A percentile compares a stretch with the other conserved stretches of the same genome.
Conservation (phyloP, 1,140 invertebrate species). For the Druon quercuslanigerum region DNA sequence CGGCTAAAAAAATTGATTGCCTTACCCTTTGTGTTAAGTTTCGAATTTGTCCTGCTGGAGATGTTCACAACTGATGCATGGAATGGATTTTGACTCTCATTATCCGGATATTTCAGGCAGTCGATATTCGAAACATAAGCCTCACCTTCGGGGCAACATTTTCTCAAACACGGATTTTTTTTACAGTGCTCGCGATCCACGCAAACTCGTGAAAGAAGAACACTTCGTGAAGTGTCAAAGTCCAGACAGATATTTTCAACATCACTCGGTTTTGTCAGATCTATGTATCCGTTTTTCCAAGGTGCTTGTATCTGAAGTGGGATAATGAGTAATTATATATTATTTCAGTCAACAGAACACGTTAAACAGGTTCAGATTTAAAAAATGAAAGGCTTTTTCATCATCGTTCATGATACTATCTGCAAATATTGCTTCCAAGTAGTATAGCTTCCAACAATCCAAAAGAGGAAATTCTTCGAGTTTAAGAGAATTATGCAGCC, state of each 20-base stretch:
- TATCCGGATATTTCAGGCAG: not conserved
- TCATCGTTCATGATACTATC: no score
- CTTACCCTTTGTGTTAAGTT: constrained; percentile 8
- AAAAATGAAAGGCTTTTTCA: no score
- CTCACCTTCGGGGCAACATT: constrained; percentile 12
- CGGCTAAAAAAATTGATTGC: no score
- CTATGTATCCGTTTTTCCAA: not conserved
- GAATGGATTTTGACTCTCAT: not conserved
- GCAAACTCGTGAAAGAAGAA: not conserved
- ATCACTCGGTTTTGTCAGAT: not conserved
- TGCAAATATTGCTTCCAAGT: no score
- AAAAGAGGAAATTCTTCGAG: not conserved
- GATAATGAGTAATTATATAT: not conserved
- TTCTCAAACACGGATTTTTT: not conserved
- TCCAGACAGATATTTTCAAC: constrained; percentile 22
- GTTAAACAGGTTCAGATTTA: no score
- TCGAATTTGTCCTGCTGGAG: not conserved
- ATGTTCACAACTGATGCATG: constrained; percentile 8
- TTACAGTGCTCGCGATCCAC: not conserved
- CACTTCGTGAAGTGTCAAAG: not conserved
- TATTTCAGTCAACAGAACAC: no score
- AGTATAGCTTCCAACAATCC: no score
- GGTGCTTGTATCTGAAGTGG: not conserved
- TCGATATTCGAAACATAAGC: not conserved
- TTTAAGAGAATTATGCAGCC: not conserved